These are phyloP conservation scores for Schizaphis graminum DNA, from an alignment of 2,888 invertebrate genomes.

Conservation along the genomic window DNA sequence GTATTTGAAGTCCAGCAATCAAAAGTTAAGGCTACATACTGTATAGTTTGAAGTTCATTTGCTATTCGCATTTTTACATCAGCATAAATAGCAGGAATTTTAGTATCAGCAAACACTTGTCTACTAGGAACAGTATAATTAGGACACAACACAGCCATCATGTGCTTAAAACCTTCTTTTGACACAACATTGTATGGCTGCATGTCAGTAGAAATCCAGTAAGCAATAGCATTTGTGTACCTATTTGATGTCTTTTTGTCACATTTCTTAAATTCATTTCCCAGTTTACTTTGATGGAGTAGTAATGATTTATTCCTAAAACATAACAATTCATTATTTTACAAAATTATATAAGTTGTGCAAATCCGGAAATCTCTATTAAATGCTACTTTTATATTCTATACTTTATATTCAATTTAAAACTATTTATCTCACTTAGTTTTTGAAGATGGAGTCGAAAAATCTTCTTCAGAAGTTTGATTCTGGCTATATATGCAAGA, in stretches of 20 bases:
- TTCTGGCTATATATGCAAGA: neutral
- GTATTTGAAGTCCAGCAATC: constrained; percentile 8
- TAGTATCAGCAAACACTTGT: neutral
- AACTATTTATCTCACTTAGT: neutral
- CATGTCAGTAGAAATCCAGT: neutral
- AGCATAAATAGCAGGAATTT: constrained; percentile 12
- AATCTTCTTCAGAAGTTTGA: neutral
- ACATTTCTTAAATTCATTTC: constrained; percentile 15
- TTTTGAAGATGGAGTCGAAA: neutral
- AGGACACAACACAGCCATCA: neutral
- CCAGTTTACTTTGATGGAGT: neutral
- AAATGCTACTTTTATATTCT: too few species aligned
- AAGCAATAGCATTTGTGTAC: constrained; percentile 19
- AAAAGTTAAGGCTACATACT: neutral
- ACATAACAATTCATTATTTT: too few species aligned
- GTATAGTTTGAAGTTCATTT: constrained; percentile 1
- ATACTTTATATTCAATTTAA: neutral
- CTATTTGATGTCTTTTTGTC: constrained; percentile 17
- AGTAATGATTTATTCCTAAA: neutral
- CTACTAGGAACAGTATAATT: neutral
- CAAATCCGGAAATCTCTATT: too few species aligned
- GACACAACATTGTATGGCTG: neutral
- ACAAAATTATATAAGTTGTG: too few species aligned
- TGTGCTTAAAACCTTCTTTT: constrained; percentile 1
- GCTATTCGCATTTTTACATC: neutral